Evolutionary conservation across 35 echinoderm and acorn worm genomes (phyloP).

Genomic region (Chiridota heheva): DNA sequence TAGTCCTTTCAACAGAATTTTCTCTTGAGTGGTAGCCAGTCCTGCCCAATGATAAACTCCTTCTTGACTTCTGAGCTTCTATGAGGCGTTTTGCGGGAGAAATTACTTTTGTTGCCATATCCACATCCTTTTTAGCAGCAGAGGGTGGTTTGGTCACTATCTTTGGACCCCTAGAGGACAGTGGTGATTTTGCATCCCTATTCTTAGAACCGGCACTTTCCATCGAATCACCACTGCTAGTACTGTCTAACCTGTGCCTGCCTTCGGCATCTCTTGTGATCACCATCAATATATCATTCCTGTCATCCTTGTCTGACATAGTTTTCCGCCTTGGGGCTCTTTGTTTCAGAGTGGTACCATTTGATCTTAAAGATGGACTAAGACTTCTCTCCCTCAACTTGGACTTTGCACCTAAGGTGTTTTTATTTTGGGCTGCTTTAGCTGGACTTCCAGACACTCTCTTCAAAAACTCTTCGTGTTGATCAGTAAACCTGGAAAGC

Average conservation of each 20-base stretch:
- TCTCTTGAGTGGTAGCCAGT: slow-evolving; percentile 40
- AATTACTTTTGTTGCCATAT: slow-evolving; percentile 11
- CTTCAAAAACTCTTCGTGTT: slow-evolving; percentile 26
- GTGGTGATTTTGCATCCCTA: background rate
- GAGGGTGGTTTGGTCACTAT: no score
- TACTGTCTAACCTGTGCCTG: slow-evolving; percentile 82
- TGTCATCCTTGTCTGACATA: slow-evolving; percentile 24
- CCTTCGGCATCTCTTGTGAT: slow-evolving; percentile 67
- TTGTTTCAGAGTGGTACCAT: slow-evolving; percentile 31
- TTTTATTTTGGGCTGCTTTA: background rate
- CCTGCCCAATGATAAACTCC: slow-evolving; percentile 37
- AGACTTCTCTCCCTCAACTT: slow-evolving; percentile 37
- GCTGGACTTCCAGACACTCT: slow-evolving; percentile 3
- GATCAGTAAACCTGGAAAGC: slow-evolving; percentile 21
- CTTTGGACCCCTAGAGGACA: no score
- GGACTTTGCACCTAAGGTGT: background rate
- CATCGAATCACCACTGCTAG: slow-evolving; percentile 86
- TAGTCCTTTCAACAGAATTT: slow-evolving; percentile 36
- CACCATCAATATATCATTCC: slow-evolving; percentile 55
- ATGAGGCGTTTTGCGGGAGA: slow-evolving; percentile 29
- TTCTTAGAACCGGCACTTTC: slow-evolving; percentile 35
- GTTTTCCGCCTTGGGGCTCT: slow-evolving; percentile 17
- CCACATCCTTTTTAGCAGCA: background rate
- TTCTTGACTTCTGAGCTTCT: slow-evolving; percentile 24
- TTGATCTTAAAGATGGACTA: slow-evolving; percentile 45